Base-by-base conservation (phyloP, 2,113 vertebrate species). In the Gymnobelideus leadbeateri region DNA sequence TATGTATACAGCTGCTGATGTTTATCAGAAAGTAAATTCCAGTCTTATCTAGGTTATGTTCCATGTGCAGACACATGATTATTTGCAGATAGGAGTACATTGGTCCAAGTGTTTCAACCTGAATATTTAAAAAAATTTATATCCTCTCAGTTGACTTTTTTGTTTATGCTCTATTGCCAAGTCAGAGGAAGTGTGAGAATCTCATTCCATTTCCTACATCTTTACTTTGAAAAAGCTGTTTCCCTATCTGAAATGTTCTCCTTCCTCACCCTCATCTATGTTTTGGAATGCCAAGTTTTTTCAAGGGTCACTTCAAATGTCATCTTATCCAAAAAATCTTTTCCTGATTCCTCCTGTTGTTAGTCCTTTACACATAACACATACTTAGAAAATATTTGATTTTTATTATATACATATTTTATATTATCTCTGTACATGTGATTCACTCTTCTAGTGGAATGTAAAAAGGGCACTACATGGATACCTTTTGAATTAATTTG, bases 1-100 rank as follows among this genome's bases (percentile, higher is more conserved):
- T 5, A 3, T 0, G 12, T 51, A 14, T 0, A 47, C 0, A 0
- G 1, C 0, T 3, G 2, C 53, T 54, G 26, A 12, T 4, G 0
- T 1, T 43, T 90, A 21, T 43, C 68, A n/a, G 8, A 77, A 77
- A 77, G 16, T 77, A 77, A 43, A 77, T 6, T 16, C 14, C 16
- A 77, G 68, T n/a, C 14, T 77, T 77, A 77, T 77, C 68, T 77
- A 77, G 37, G 5, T 77, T 43, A 8, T 43, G 37, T 43, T 77
- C 14, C 68, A 77, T n/a, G 68, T n/a, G 14, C 68, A 77, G 31
- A 77, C 14, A 43, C 68, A 77, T 77, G 68, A 77, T 37, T 16
- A 77, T n/a, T 77, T 77, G 68, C 68, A n/a, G 14, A 77, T n/a
- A 77, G 68, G 16, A 1, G 12, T 68, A 37, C 31, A 16, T 68